phyloP scores from a whole-genome alignment of 2,888 invertebrate species.

The Hybos culiciformis region DNA sequence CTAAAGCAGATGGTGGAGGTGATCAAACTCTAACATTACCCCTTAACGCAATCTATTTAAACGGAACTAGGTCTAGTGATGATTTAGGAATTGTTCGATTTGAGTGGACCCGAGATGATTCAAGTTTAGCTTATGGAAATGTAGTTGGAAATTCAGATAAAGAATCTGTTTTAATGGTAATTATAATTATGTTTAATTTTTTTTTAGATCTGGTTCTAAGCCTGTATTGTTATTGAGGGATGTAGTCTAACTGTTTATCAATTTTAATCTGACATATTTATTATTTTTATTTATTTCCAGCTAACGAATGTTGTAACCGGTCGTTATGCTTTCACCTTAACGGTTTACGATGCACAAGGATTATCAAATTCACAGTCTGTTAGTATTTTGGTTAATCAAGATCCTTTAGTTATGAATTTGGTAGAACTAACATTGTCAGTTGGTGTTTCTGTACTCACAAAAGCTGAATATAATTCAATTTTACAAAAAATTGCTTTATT shows the following conservation, averaged over 20 bases:
- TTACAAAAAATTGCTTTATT: conserved; percentile 68
- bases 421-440: conserved; percentile 71
- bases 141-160: conserved; percentile 65
- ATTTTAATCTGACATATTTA: conserved; percentile 23
- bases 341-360: conserved; percentile 85
- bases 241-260: conserved; percentile 1
- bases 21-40: conserved; percentile 68
- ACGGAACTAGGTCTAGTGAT: conserved; percentile 74
- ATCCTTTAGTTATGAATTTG: conserved; percentile 58
- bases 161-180: conserved; percentile 60
- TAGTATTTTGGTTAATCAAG: conserved; percentile 66
- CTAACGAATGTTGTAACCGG: conserved; percentile 75
- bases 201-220: no score
- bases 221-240: no score
- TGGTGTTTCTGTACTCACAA: conserved; percentile 51
- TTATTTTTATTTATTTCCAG: conserved; percentile 31
- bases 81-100: conserved; percentile 76
- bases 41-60: conserved; percentile 58
- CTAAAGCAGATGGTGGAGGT: conserved; percentile 78
- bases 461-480: conserved; percentile 49
- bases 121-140: conserved; percentile 69
- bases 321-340: conserved; percentile 73
- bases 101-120: conserved; percentile 65
- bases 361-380: conserved; percentile 68
- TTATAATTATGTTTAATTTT: conserved; percentile 11